Conservation (phyloP, 2,113 vertebrate genomes). For the Gymnarchus niloticus region DNA sequence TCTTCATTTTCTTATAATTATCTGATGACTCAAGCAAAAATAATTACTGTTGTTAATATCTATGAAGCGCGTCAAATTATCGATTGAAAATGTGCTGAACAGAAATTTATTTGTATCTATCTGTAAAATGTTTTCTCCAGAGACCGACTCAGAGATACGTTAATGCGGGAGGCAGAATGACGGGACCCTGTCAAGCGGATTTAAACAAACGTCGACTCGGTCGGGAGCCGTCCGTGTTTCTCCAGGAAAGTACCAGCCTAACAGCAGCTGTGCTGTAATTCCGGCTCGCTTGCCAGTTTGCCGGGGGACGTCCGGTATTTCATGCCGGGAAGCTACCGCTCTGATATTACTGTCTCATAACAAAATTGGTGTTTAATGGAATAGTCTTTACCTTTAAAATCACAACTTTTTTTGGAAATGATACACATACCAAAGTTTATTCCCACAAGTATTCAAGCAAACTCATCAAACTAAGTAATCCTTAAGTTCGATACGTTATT, state of each 20-base stretch:
- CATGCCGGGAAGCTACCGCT: background rate
- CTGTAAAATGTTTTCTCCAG: slow-evolving; percentile 20
- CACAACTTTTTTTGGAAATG: background rate
- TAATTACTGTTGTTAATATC: slow-evolving; percentile 35
- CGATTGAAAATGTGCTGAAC: slow-evolving; percentile 29
- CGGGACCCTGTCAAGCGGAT: slow-evolving; percentile 6
- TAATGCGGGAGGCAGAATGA: background rate
- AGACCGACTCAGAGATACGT: background rate
- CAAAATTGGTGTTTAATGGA: background rate
- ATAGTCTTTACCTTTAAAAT: background rate
- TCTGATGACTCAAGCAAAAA: slow-evolving; percentile 8
- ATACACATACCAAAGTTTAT: background rate
- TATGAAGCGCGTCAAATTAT: slow-evolving; percentile 27
- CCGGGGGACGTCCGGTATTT: background rate
- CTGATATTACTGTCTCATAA: background rate
- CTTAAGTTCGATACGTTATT: background rate
- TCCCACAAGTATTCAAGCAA: background rate
- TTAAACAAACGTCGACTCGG: background rate
- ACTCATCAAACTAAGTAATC: background rate
- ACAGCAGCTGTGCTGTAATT: background rate
- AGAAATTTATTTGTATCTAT: slow-evolving; percentile 20
- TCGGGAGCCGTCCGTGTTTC: background rate
- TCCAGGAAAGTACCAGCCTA: background rate
- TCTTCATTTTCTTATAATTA: slow-evolving; percentile 20
- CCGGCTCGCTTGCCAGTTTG: background rate